These are phyloP conservation scores for Xestobium rufovillosum DNA, from an alignment of 2,888 invertebrate species.

Conservation along the genomic window DNA sequence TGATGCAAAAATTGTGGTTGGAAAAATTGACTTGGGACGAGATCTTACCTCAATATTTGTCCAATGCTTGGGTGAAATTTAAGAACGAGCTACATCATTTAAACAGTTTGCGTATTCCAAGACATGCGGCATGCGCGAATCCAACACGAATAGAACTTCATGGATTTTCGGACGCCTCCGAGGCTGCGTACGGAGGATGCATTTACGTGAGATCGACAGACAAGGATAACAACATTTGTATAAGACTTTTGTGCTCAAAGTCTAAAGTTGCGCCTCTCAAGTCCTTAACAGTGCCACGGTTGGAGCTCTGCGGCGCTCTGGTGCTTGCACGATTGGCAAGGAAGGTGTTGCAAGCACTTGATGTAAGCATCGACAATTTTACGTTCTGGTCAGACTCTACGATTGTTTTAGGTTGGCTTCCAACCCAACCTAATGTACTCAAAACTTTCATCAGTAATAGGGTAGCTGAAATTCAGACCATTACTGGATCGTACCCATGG, in stretches of 20 bases:
- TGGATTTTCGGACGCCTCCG: conserved; percentile 8
- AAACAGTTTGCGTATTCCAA: no score
- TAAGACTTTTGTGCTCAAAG: conserved; percentile 11
- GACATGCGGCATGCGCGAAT: no score
- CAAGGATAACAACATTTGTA: conserved; percentile 5
- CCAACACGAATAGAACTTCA: no score
- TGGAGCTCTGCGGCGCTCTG: conserved; percentile 19
- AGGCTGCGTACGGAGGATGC: conserved; percentile 11
- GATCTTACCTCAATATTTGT: no score
- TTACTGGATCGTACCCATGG: conserved; percentile 14
- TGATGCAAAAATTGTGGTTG: no score
- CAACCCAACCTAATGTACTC: conserved; percentile 15
- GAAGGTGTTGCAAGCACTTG: conserved; percentile 11
- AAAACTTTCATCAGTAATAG: conserved; percentile 22
- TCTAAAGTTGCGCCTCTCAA: conserved; percentile 15
- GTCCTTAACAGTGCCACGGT: conserved; percentile 17
- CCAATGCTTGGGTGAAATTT: no score
- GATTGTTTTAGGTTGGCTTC: conserved; percentile 20
- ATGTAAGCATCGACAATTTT: conserved; percentile 6
- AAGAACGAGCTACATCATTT: no score
- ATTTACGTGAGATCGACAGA: conserved; percentile 8
- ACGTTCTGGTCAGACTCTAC: conserved; percentile 23
- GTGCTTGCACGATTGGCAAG: conserved; percentile 12
- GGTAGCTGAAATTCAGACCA: no score
- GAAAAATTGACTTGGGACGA: no score